Conservation (phyloP, 2,797 vertebrate species). For the Sebastes wilsoni region DNA sequence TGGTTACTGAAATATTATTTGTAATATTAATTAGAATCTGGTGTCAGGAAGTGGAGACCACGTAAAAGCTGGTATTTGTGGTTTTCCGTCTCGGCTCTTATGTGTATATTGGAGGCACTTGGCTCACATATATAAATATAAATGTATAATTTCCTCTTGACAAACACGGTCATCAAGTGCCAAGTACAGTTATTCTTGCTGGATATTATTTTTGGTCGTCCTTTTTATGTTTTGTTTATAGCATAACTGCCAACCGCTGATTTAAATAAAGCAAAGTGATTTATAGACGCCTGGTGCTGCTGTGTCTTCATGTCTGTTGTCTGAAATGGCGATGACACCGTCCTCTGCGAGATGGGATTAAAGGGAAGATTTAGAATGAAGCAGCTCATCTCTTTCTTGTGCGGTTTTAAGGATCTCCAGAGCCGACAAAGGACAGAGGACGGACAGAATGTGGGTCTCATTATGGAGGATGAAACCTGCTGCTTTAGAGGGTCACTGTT, state of each 20-base stretch:
- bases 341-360: not conserved
- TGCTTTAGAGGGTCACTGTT: not conserved
- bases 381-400: not conserved
- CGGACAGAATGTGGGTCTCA: not conserved
- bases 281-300: slow-evolving; percentile 65
- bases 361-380: not conserved
- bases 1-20: slow-evolving; percentile 23
- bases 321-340: not conserved
- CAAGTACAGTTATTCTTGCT: slow-evolving; percentile 79
- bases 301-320: slow-evolving; percentile 18
- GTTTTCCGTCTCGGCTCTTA: slow-evolving; percentile 56
- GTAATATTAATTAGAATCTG: slow-evolving; percentile 42
- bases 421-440: not conserved
- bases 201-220: slow-evolving; percentile 61
- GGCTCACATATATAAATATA: slow-evolving; percentile 39
- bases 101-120: slow-evolving; percentile 72
- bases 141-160: slow-evolving; percentile 43
- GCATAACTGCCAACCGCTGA: slow-evolving; percentile 77
- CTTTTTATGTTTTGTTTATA: slow-evolving; percentile 61
- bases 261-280: slow-evolving; percentile 83
- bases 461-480: not conserved
- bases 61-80: slow-evolving; percentile 75
- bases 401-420: not conserved
- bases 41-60: slow-evolving; percentile 52
- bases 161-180: slow-evolving; percentile 72